Conservation (phyloP, 2,797 vertebrate species). For the Tenualosa thibaudeaui region DNA sequence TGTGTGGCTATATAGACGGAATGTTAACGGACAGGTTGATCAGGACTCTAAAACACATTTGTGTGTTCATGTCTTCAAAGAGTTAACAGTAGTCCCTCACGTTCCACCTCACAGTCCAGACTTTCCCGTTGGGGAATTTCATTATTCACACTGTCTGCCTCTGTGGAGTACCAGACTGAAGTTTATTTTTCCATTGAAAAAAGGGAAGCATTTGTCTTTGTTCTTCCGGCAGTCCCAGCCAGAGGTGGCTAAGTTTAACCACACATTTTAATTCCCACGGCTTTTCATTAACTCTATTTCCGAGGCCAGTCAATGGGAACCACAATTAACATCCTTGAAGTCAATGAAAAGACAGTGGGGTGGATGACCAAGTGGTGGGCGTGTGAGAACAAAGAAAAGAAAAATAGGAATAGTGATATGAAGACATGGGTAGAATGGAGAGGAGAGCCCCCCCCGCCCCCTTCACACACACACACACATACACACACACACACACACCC, state of each 20-base stretch:
- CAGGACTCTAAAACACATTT: neutral
- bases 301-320: conserved; percentile 7
- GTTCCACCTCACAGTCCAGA: conserved; percentile 16
- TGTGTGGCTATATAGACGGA: neutral
- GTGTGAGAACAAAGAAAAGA: neutral
- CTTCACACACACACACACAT: neutral
- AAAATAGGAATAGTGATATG: conserved; percentile 3
- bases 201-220: neutral
- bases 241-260: conserved; percentile 14
- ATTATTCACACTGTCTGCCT: conserved; percentile 47
- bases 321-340: conserved; percentile 21
- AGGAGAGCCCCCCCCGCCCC: neutral
- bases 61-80: neutral
- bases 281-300: conserved; percentile 17
- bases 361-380: neutral
- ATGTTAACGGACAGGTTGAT: neutral
- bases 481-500: too few species aligned
- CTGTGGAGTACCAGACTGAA: conserved; percentile 28
- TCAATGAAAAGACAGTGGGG: conserved; percentile 2
- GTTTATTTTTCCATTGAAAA: conserved; percentile 50
- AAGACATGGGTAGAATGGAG: neutral
- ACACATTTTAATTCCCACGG: conserved; percentile 18
- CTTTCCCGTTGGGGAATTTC: conserved; percentile 45
- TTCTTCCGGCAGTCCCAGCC: neutral
- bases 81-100: conserved; percentile 19